Evolutionary conservation across 2,888 invertebrate species (phyloP).

Genomic region (Hirtodrosophila histrioides): DNA sequence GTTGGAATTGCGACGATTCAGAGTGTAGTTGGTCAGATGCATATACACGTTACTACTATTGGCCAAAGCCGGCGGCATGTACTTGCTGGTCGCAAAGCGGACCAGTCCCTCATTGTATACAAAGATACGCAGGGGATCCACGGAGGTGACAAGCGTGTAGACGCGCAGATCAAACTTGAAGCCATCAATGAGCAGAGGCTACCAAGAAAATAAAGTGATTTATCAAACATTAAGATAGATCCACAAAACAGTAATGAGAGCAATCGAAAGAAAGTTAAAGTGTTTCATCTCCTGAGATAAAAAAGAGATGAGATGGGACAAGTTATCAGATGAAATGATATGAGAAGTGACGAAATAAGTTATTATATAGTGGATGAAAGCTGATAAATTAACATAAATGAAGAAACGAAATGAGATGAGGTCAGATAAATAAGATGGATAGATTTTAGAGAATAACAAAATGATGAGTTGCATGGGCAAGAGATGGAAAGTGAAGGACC

Average conservation of each 20-base stretch:
- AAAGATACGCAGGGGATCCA: conserved; percentile 94
- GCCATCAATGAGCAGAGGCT: conserved; percentile 94
- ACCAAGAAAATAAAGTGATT: conserved; percentile 31
- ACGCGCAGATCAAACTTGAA: conserved; percentile 96
- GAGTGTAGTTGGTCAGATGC: conserved; percentile 97
- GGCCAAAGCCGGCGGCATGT: conserved; percentile 91
- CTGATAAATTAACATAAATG: no score
- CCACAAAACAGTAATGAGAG: no score
- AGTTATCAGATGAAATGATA: no score
- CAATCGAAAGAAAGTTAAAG: not conserved
- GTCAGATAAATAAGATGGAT: no score
- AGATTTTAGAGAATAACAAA: no score
- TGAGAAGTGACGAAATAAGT: no score
- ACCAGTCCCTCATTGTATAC: conserved; percentile 95
- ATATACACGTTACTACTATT: conserved; percentile 95
- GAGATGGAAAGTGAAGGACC: no score
- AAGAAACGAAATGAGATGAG: no score
- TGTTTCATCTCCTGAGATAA: not conserved
- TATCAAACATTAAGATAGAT: not conserved
- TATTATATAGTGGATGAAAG: no score
- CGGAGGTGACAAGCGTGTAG: conserved; percentile 94
- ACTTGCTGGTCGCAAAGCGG: conserved; percentile 94
- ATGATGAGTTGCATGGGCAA: no score
- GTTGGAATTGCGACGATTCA: conserved; percentile 95
- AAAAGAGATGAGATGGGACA: not conserved